These are phyloP conservation scores for Periplaneta americana DNA, from an alignment of 1,140 invertebrate species.

Conservation along the genomic window DNA sequence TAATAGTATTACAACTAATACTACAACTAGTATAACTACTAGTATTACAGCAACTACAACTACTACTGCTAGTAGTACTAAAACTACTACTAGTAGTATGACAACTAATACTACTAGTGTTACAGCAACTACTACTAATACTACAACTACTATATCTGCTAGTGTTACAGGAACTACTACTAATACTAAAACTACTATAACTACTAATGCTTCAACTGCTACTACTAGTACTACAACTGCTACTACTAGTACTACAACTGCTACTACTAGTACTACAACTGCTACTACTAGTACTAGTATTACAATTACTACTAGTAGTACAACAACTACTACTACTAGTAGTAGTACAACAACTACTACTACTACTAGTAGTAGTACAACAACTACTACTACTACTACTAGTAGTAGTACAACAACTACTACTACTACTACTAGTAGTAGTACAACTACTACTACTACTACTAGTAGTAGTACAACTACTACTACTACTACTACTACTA, in stretches of 20 bases:
- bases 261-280: neutral
- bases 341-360: neutral
- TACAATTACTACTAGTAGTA: neutral
- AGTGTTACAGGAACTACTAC: too few species aligned
- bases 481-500: slow-evolving; percentile 2
- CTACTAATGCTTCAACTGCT: neutral
- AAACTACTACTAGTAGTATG: neutral
- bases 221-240: neutral
- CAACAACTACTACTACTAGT: neutral
- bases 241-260: neutral
- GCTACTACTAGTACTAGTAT: neutral
- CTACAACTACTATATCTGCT: neutral
- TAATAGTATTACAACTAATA: too few species aligned
- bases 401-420: neutral
- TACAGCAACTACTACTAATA: neutral
- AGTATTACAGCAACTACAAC: too few species aligned
- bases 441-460: slow-evolving; percentile 1
- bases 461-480: neutral
- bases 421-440: neutral
- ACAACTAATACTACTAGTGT: neutral
- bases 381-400: neutral
- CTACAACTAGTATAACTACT: too few species aligned
- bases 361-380: neutral
- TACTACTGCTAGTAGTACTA: neutral
- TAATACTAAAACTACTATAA: too few species aligned